Evolutionary conservation across 2,113 vertebrate species (phyloP).

Genomic region (Larimichthys polyactis): DNA sequence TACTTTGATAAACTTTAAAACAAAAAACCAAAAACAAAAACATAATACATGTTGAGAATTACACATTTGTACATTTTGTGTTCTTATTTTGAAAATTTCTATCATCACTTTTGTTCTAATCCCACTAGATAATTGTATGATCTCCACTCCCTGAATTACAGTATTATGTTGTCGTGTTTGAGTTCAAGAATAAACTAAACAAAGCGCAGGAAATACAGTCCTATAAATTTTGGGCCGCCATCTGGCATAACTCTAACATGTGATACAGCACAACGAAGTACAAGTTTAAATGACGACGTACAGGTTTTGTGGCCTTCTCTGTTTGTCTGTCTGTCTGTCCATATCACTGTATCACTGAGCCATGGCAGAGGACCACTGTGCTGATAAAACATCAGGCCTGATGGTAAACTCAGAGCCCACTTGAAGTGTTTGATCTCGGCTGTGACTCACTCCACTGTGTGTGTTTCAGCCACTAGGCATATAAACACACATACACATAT

Average conservation of each 20-base stretch:
- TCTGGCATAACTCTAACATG: conserved; percentile 18
- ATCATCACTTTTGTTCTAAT: not conserved
- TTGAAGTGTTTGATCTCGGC: conserved; percentile 73
- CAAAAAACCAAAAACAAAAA: too few species aligned
- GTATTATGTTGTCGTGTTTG: not conserved
- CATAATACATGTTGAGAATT: not conserved
- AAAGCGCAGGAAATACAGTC: conserved; percentile 10
- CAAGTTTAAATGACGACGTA: conserved; percentile 3
- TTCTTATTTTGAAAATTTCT: not conserved
- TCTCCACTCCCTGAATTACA: not conserved
- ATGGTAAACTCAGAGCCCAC: conserved; percentile 62
- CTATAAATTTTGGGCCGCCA: conserved; percentile 11
- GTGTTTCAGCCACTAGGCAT: conserved; percentile 49
- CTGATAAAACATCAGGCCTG: conserved; percentile 69
- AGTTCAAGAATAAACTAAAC: conserved; percentile 16
- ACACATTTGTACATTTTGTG: not conserved
- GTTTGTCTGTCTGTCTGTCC: not conserved
- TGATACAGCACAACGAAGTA: conserved; percentile 2
- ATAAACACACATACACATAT: conserved; percentile 45
- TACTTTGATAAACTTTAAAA: not conserved
- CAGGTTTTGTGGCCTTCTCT: conserved; percentile 24
- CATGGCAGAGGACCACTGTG: conserved; percentile 44
- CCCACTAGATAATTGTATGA: not conserved
- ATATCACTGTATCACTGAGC: conserved; percentile 49
- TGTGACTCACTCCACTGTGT: conserved; percentile 68